Percentiles rank a stretch among this genome's conserved stretches.
Evolutionary conservation across 2,113 vertebrate species (phyloP).

Genomic region (Gymnarchus niloticus): DNA sequence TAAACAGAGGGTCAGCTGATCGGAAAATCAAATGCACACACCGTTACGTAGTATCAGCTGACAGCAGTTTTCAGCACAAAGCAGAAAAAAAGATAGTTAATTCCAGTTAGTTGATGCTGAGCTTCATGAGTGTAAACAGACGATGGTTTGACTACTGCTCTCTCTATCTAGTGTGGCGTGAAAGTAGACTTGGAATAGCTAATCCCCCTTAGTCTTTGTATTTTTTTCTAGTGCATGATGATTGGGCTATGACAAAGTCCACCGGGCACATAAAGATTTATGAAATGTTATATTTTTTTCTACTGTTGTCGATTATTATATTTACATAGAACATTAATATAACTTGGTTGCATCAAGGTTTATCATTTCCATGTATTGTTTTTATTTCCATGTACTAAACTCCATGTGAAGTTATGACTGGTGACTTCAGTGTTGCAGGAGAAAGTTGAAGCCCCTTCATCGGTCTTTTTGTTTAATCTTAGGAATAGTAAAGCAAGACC

Average conservation of each 20-base stretch:
- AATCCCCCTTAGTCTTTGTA: not conserved
- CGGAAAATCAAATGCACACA: not conserved
- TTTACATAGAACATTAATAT: not conserved
- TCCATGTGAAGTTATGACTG: not conserved
- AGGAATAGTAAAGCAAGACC: constrained; percentile 82
- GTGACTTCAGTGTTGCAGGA: not conserved
- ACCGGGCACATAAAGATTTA: not conserved
- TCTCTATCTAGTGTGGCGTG: not conserved
- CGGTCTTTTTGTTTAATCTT: not conserved
- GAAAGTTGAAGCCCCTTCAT: not conserved
- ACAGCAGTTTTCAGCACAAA: too few species aligned
- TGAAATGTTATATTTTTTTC: not conserved
- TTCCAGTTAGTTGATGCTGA: too few species aligned
- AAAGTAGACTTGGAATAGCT: not conserved
- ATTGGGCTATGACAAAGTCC: not conserved
- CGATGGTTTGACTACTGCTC: not conserved
- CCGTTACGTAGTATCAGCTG: not conserved
- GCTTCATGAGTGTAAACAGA: not conserved
- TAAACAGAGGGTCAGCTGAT: not conserved
- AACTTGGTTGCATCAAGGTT: not conserved
- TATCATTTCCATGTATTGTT: not conserved
- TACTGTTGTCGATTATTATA: not conserved
- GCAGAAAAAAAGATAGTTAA: too few species aligned
- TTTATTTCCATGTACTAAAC: not conserved
- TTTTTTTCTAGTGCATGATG: not conserved